These are phyloP conservation scores for Trachops cirrhosus DNA, from an alignment of 2,797 vertebrate species.

Conservation along the genomic window DNA sequence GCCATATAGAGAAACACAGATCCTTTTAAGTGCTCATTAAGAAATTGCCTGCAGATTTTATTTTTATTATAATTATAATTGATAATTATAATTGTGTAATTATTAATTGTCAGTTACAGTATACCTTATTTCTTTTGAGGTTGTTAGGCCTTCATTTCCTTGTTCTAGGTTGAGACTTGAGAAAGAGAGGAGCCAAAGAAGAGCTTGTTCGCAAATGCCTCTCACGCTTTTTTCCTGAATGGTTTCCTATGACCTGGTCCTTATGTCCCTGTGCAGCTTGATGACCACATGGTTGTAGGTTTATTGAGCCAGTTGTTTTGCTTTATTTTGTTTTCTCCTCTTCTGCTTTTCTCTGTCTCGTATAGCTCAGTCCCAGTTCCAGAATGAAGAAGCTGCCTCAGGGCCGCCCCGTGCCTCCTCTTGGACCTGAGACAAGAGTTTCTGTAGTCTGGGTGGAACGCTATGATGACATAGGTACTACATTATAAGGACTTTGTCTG, in stretches of 20 bases:
- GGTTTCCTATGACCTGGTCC: not conserved
- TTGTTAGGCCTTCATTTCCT: slow-evolving; percentile 12
- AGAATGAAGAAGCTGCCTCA: slow-evolving; percentile 92
- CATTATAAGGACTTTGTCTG: not conserved
- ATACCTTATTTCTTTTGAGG: slow-evolving; percentile 28
- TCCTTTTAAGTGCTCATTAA: not conserved
- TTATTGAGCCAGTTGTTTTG: not conserved
- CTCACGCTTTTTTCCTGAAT: not conserved
- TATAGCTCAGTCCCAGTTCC: slow-evolving; percentile 91
- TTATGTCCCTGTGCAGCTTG: slow-evolving; percentile 15
- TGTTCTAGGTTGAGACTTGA: slow-evolving; percentile 36
- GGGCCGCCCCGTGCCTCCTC: slow-evolving; percentile 91
- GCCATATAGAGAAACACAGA: not conserved
- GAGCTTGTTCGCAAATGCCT: slow-evolving; percentile 21
- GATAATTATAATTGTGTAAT: not conserved
- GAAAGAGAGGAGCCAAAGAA: slow-evolving; percentile 3
- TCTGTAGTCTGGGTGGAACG: slow-evolving; percentile 97
- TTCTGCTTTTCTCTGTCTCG: slow-evolving; percentile 51
- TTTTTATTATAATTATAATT: not conserved
- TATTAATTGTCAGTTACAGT: not conserved
- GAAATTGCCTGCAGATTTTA: not conserved
- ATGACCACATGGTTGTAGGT: slow-evolving; percentile 15
- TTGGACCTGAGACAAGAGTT: slow-evolving; percentile 97
- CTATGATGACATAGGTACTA: slow-evolving; percentile 95
- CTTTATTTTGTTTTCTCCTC: not conserved